phyloP scores from a whole-genome alignment of 2,888 invertebrate genomes.

The Ischnura elegans region DNA sequence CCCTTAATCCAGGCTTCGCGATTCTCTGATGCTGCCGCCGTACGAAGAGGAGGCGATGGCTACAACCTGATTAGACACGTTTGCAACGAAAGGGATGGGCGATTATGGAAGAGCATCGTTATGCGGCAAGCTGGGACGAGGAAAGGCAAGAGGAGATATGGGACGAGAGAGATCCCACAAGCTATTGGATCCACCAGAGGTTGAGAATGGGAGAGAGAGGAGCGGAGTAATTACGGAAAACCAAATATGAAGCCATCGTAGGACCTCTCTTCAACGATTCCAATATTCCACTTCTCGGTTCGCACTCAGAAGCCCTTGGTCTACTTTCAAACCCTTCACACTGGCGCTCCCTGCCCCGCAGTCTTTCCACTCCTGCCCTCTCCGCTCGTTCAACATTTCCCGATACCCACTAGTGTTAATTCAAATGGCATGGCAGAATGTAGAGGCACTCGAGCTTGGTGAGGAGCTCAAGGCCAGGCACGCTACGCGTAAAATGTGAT shows the following conservation, averaged over 20 bases:
- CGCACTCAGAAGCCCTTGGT: background rate
- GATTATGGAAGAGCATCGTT: conserved; percentile 55
- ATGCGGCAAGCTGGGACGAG: background rate
- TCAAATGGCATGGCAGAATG: too few species aligned
- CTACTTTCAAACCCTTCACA: background rate
- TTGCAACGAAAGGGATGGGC: conserved; percentile 28
- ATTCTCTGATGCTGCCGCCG: background rate
- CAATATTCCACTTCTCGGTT: background rate
- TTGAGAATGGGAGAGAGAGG: background rate
- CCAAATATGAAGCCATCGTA: conserved; percentile 44
- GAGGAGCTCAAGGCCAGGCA: too few species aligned
- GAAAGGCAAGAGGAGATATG: background rate
- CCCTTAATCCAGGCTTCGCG: conserved; percentile 10
- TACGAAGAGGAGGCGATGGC: conserved; percentile 20
- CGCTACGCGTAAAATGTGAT: too few species aligned
- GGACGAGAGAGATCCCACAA: background rate
- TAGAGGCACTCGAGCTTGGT: too few species aligned
- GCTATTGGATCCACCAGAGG: conserved; percentile 33
- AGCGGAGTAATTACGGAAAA: conserved; percentile 44
- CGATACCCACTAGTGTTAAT: too few species aligned
- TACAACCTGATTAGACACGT: conserved; percentile 51
- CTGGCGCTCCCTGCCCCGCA: background rate
- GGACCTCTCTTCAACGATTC: background rate
- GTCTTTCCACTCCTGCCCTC: background rate
- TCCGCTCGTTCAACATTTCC: too few species aligned